Evolutionary conservation across 2,797 vertebrate species (phyloP), one percentile per base, ranked within the genome.

Genomic region (Hirundo rustica): DNA sequence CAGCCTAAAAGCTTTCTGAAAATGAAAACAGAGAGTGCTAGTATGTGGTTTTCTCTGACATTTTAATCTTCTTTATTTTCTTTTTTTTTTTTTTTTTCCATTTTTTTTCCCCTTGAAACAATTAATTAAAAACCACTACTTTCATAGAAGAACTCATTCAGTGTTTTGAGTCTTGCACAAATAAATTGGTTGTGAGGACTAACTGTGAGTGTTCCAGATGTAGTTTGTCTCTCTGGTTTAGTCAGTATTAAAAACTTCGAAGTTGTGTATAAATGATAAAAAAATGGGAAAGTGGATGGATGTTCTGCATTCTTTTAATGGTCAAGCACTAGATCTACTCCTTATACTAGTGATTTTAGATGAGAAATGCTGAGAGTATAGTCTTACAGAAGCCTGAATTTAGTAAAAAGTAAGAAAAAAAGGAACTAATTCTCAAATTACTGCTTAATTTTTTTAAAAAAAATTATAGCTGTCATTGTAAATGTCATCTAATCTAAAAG

Each of bases 61-160:
- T 10, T 40, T n/a, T 38, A 25, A 9, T 5, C 0, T 21, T 20
- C 30, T 9, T 11, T 9, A 13, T 13, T 15, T 40, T 40, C 40
- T 40, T 40, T 40, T 11, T 40, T 40, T 40, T 40, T 40, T 40
- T 40, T 40, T 15, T 40, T 40, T 40, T 40, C 1, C 2, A n/a
- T n/a, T n/a, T n/a, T 36, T 36, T 4, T 4, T 9, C 1, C 2
- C 2, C 19, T 29, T 51, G 17, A 83, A 87, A 38, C 32, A 61
- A 61, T 40, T 77, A 62, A 42, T 58, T 76, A 36, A 8, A 10
- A 64, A 38, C 5, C 5, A 4, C 4, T 84, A 2, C 11, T 83
- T 73, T 72, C 25, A 25, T 4, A 51, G 26, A 58, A 61, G 12
- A 68, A 40, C 3, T 38, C 10, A 32, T 27, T 77, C 54, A 68